Conservation (phyloP, 2,797 vertebrate genomes). For the Crenuchus spilurus region DNA sequence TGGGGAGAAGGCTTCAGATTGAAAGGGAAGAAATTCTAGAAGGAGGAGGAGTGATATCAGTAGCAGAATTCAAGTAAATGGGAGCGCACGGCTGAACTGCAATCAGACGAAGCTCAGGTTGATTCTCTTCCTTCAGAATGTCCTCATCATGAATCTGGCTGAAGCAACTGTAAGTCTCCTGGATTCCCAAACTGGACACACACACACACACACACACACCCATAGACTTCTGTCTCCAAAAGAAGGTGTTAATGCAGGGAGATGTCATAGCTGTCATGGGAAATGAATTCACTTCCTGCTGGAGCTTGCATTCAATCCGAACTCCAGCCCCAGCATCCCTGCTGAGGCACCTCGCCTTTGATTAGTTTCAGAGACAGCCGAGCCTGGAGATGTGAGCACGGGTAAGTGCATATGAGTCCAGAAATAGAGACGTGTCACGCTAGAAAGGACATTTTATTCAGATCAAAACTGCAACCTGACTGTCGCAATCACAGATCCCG, state of each 20-base stretch:
- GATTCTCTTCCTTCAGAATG: too few species aligned
- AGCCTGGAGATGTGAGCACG: not conserved
- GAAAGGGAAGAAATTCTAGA: not conserved
- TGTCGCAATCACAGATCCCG: not conserved
- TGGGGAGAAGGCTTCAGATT: not conserved
- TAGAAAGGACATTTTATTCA: not conserved
- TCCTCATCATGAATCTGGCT: not conserved
- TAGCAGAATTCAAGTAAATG: not conserved
- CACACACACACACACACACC: not conserved
- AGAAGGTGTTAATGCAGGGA: not conserved
- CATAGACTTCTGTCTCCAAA: not conserved
- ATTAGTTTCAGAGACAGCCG: not conserved
- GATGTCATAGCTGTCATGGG: not conserved
- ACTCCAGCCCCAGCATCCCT: not conserved
- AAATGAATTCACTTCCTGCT: slow-evolving; percentile 1
- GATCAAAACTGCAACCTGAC: not conserved
- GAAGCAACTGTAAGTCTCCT: not conserved
- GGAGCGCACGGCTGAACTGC: not conserved
- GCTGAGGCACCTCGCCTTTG: not conserved
- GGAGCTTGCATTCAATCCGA: not conserved
- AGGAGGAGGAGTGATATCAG: not conserved
- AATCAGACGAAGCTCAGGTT: not conserved
- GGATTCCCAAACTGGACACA: not conserved
- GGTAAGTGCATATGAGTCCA: not conserved
- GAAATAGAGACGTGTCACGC: not conserved